These are phyloP conservation scores for Cossypha niveicapilla DNA, from an alignment of 2,797 vertebrate genomes.

Conservation along the genomic window DNA sequence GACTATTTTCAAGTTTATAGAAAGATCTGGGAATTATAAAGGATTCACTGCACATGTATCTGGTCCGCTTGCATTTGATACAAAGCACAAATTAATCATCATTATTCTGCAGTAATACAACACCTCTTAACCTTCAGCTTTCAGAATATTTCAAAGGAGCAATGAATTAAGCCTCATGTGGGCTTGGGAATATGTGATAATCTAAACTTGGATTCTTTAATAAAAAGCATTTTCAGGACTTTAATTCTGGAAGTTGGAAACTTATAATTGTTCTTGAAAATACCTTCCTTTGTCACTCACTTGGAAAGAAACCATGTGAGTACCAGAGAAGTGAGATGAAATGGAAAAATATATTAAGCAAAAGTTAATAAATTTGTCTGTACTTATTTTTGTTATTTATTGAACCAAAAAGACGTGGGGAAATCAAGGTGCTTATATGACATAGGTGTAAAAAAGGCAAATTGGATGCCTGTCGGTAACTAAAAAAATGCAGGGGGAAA, in stretches of 20 bases:
- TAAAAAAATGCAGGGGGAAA: not conserved
- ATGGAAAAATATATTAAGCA: not conserved
- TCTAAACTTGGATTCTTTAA: not conserved
- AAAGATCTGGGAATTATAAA: not conserved
- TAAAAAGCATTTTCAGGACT: not conserved
- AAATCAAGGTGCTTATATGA: not conserved
- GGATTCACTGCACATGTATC: not conserved
- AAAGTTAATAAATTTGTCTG: not conserved
- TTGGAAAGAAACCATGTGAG: not conserved
- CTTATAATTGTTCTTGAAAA: not conserved
- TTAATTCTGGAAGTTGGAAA: not conserved
- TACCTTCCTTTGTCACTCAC: not conserved
- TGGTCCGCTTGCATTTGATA: not conserved
- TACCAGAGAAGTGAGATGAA: not conserved
- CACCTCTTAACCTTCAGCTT: conserved; percentile 40
- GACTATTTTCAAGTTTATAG: not conserved
- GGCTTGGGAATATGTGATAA: not conserved
- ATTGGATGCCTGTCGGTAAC: not conserved
- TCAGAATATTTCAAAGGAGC: conserved; percentile 29
- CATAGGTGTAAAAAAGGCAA: not conserved
- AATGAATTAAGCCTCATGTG: conserved; percentile 21
- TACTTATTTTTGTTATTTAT: not conserved
- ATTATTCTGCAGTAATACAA: conserved; percentile 28
- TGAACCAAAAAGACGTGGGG: not conserved
- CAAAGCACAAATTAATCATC: conserved; percentile 5